A percentile compares a stretch with the other conserved stretches of the same genome.
Evolutionary conservation across 2,888 invertebrate species (phyloP).

Genomic region (Protonemura montana): DNA sequence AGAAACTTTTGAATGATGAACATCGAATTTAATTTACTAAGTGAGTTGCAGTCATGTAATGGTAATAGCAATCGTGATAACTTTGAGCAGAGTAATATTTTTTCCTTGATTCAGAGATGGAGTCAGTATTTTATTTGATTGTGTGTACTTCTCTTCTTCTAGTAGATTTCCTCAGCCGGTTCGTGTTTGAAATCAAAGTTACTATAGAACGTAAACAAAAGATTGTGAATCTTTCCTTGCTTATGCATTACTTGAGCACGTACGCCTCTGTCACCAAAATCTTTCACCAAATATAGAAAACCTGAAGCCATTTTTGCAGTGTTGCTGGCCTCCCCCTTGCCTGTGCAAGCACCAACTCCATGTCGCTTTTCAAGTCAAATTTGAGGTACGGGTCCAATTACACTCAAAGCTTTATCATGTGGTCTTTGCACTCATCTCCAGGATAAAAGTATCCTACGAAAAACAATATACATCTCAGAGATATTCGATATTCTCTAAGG

Average conservation of each 20-base stretch:
- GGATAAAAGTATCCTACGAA: background rate
- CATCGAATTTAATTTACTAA: background rate
- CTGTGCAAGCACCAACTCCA: too few species aligned
- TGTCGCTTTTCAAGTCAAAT: background rate
- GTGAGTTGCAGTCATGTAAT: background rate
- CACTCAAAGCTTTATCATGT: background rate
- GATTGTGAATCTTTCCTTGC: background rate
- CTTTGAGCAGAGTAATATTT: background rate
- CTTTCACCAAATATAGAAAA: too few species aligned
- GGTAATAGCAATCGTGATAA: background rate
- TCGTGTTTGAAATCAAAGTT: too few species aligned
- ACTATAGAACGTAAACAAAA: too few species aligned
- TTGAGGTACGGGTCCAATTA: background rate
- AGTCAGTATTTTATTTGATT: too few species aligned
- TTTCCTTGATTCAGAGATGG: background rate
- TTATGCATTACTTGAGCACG: background rate
- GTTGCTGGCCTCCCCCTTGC: too few species aligned
- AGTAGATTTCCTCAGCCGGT: too few species aligned
- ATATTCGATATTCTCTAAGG: constrained; percentile 4
- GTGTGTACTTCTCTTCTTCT: too few species aligned
- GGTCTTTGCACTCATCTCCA: background rate
- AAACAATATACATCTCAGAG: background rate
- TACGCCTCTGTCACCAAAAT: too few species aligned
- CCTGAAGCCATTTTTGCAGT: too few species aligned
- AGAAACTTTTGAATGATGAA: background rate